These are phyloP conservation scores for Drosophila neotestacea DNA, from an alignment of 2,888 invertebrate species.

Conservation along the genomic window DNA sequence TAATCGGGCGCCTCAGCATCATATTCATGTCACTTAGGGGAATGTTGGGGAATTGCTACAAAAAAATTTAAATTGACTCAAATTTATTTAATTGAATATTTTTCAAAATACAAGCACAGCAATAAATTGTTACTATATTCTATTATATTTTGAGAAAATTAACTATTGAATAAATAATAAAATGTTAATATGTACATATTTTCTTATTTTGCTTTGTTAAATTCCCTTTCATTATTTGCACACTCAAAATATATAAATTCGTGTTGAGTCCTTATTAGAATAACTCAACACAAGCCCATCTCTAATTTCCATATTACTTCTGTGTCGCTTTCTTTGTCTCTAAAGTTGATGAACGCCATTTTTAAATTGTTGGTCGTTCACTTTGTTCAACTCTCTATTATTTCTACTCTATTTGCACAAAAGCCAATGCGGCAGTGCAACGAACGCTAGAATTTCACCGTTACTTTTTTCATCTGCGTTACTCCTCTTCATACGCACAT, in stretches of 20 bases:
- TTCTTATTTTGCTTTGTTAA: background rate
- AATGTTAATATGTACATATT: background rate
- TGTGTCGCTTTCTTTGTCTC: constrained; percentile 8
- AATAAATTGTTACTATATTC: background rate
- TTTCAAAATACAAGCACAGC: no score
- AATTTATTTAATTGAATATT: background rate
- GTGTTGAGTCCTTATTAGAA: constrained; percentile 1
- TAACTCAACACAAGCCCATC: constrained; percentile 26
- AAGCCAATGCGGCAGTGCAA: constrained; percentile 36
- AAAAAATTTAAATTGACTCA: background rate
- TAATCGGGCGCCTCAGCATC: constrained; percentile 81
- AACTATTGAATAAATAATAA: background rate
- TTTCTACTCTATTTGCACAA: constrained; percentile 10
- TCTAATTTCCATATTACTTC: constrained; percentile 25
- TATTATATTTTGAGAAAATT: background rate
- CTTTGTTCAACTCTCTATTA: constrained; percentile 33
- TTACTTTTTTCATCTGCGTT: constrained; percentile 35
- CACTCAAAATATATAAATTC: background rate
- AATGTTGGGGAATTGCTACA: background rate
- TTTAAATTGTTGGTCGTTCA: constrained; percentile 55
- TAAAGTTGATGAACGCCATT: constrained; percentile 35
- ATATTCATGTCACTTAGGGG: background rate
- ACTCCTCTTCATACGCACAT: background rate
- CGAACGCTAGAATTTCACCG: constrained; percentile 51
- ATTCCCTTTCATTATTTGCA: background rate